These are phyloP conservation scores for Lepas anatifera DNA, from an alignment of 2,888 invertebrate species.

Conservation along the genomic window DNA sequence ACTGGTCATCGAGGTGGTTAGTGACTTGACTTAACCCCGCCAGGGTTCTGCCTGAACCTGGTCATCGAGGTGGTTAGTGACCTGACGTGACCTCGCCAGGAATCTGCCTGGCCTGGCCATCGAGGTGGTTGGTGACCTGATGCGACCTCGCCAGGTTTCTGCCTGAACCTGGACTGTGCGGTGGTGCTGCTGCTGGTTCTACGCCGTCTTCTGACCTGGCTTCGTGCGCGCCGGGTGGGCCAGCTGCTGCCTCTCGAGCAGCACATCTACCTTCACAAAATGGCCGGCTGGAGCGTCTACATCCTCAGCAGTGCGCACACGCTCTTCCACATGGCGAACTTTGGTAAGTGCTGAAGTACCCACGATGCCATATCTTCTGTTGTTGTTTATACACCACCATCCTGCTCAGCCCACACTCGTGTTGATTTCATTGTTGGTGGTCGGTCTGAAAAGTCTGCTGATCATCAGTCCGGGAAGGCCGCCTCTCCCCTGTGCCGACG, in stretches of 20 bases:
- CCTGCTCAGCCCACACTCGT: too few species aligned
- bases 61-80: constrained; percentile 26
- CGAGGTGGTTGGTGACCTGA: too few species aligned
- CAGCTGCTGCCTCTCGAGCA: constrained; percentile 26
- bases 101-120: too few species aligned
- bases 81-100: too few species aligned
- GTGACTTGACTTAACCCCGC: too few species aligned
- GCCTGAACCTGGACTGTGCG: constrained; percentile 26
- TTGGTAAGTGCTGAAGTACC: constrained; percentile 15
- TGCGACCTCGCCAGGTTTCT: constrained; percentile 25
- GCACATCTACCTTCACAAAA: constrained; percentile 27
- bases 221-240: constrained; percentile 21
- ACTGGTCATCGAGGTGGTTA: too few species aligned
- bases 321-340: constrained; percentile 27
- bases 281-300: constrained; percentile 27
- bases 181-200: constrained; percentile 26
- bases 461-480: too few species aligned
- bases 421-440: too few species aligned
- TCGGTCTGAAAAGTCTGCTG: too few species aligned
- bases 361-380: too few species aligned
- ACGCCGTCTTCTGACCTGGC: constrained; percentile 25
- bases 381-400: too few species aligned
- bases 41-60: constrained; percentile 23
- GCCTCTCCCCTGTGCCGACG: too few species aligned
- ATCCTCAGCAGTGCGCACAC: constrained; percentile 26